Conservation (phyloP, 2,888 invertebrate species). For the Cryptus armator region DNA sequence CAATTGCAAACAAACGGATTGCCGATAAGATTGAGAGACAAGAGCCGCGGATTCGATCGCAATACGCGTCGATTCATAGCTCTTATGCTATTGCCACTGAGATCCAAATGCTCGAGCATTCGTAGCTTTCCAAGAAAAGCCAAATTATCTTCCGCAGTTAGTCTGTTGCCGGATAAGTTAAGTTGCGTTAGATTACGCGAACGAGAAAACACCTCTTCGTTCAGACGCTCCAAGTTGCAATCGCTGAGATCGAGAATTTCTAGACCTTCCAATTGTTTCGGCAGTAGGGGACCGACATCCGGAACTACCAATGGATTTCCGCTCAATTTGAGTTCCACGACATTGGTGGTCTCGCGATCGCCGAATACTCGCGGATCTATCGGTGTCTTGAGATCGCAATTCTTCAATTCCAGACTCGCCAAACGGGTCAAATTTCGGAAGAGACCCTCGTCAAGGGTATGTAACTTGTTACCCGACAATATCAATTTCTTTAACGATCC, state of each 20-base stretch:
- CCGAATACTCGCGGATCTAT: constrained; percentile 90
- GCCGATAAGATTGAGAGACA: constrained; percentile 88
- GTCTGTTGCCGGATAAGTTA: constrained; percentile 87
- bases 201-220: constrained; percentile 87
- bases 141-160: constrained; percentile 86
- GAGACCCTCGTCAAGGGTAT: constrained; percentile 89
- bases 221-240: constrained; percentile 88
- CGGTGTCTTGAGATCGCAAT: constrained; percentile 89
- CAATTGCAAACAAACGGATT: constrained; percentile 91
- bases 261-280: constrained; percentile 88
- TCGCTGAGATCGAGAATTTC: constrained; percentile 89
- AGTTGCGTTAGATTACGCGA: constrained; percentile 88
- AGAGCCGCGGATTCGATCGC: constrained; percentile 87
- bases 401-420: constrained; percentile 89
- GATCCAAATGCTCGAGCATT: constrained; percentile 88
- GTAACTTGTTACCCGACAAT: constrained; percentile 89
- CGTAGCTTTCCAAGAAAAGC: constrained; percentile 87
- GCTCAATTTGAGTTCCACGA: constrained; percentile 89
- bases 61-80: constrained; percentile 87
- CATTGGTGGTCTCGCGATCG: constrained; percentile 88
- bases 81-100: constrained; percentile 88
- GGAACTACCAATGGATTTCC: constrained; percentile 90
- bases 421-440: constrained; percentile 89
- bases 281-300: constrained; percentile 87
- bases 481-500: constrained; percentile 89